Percentiles rank a stretch among this genome's conserved stretches.
Evolutionary conservation across 1,140 invertebrate species (phyloP).

Genomic region (Brachionus rubens): DNA sequence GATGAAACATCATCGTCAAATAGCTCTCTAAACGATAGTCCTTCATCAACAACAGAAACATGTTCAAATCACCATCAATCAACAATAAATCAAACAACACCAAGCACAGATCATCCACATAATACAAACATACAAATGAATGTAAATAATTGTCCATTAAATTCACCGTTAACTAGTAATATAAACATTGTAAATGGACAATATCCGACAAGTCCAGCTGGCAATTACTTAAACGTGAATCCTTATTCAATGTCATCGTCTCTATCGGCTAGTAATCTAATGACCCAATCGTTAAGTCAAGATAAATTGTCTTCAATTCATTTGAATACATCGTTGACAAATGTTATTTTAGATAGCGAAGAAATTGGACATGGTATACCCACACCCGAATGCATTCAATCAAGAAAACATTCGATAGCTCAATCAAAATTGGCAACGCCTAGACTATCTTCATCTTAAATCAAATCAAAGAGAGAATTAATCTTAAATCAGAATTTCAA

Average conservation of each 20-base stretch:
- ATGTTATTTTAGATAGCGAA: conserved; percentile 28
- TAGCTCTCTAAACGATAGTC: conserved; percentile 26
- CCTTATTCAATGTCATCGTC: background rate
- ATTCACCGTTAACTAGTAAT: background rate
- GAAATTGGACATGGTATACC: conserved; percentile 45
- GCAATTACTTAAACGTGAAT: background rate
- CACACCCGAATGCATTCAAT: conserved; percentile 42
- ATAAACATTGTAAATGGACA: background rate
- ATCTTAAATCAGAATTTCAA: no score
- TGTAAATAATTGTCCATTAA: background rate
- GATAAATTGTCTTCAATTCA: conserved; percentile 29
- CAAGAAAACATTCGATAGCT: conserved; percentile 44
- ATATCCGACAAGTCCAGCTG: conserved; percentile 2
- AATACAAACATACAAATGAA: no score
- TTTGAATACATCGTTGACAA: conserved; percentile 30
- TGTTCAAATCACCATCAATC: no score
- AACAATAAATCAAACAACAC: no score
- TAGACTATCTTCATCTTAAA: conserved; percentile 18
- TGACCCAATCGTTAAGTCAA: conserved; percentile 8
- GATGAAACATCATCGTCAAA: background rate
- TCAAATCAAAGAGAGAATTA: no score
- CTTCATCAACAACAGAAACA: background rate
- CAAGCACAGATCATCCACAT: no score
- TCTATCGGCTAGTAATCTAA: background rate
- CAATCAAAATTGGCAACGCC: conserved; percentile 38